Base-by-base conservation (phyloP, 2,113 vertebrate species). In the Gobiocypris rarus region DNA sequence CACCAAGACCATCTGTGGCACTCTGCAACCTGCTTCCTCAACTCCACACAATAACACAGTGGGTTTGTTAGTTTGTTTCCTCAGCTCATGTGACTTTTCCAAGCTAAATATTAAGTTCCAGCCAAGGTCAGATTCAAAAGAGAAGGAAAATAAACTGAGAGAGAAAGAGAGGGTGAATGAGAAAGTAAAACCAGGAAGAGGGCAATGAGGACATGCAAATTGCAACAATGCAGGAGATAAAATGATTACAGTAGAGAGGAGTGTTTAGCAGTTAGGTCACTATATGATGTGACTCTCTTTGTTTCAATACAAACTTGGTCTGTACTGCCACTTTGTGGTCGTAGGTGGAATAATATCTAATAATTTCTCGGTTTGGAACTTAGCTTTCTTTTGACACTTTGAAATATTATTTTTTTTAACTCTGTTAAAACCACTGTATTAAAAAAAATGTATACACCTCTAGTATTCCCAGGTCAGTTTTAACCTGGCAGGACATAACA, bases 1-100 rank as follows among this genome's bases (percentile, higher is more conserved):
- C 65, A 70, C 13, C 4, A 17, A 22, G 61, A 54, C 63, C 80
- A 70, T 82, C 80, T 82, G 41, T 41, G 26, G 41, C 59, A 24
- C 50, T 67, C 58, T 77, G 41, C 58, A 79, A 79, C 77, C 80
- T 56, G 80, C 31, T 82, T 82, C 80, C 50, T 82, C 22, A 24
- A 24, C 26, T n/a, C 17, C 17, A 22, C 59, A 65, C n/a, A 50
- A 26, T 22, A 22, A 31, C 24, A 79, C 77, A 28, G 77, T 34
- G 59, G 19, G 9, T 50, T 80, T 80, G 78, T 34, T 67, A 67
- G 65, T 71, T 69, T 82, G 63, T 82, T 54, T 82, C 80, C 80
- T 82, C 28, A 5, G 10, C 45, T 1, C 78, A 34, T 80, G 78
- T 70, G 65, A 56, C 28, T 4, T 22, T 54, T 69, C 34, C 78